Percentiles rank a stretch among this genome's conserved stretches.
phyloP scores from a whole-genome alignment of 2,888 invertebrate species.

The Drosophila seclusa region DNA sequence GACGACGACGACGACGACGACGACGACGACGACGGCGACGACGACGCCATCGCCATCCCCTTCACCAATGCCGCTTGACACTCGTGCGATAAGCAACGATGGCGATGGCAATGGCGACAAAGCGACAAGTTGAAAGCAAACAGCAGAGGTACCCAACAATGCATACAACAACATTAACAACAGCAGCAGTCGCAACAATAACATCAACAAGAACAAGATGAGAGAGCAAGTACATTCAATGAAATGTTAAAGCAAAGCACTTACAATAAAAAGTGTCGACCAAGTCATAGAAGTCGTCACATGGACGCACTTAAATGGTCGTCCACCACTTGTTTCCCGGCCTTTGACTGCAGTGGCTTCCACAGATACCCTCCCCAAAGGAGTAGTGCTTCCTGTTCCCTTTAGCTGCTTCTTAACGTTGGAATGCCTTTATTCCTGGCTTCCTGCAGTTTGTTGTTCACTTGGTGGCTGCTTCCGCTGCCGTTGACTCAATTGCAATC shows the following conservation, averaged over 20 bases:
- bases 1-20: conserved; percentile 29
- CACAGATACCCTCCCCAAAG: background rate
- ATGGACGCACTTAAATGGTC: conserved; percentile 53
- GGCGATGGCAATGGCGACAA: conserved; percentile 27
- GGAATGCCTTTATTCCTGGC: conserved; percentile 61
- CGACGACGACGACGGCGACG: conserved; percentile 19
- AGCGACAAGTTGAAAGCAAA: conserved; percentile 61
- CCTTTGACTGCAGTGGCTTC: conserved; percentile 11
- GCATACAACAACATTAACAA: conserved; percentile 35
- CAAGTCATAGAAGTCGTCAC: conserved; percentile 50
- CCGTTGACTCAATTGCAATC: conserved; percentile 65
- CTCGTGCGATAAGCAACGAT: conserved; percentile 49
- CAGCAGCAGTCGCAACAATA: conserved; percentile 7
- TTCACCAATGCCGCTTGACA: conserved; percentile 44
- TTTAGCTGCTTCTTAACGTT: conserved; percentile 32
- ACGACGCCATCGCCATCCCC: conserved; percentile 3
- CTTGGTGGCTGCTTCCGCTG: conserved; percentile 53
- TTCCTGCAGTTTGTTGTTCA: conserved; percentile 71
- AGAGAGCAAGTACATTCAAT: conserved; percentile 42
- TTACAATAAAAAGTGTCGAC: conserved; percentile 65
- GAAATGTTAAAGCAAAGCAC: conserved; percentile 61
- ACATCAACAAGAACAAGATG: conserved; percentile 5
- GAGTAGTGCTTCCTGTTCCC: conserved; percentile 47
- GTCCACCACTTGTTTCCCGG: conserved; percentile 28
- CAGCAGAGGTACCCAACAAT: conserved; percentile 52